Conservation (phyloP, 2,888 invertebrate genomes). For the Cryptocephalus primarius region DNA sequence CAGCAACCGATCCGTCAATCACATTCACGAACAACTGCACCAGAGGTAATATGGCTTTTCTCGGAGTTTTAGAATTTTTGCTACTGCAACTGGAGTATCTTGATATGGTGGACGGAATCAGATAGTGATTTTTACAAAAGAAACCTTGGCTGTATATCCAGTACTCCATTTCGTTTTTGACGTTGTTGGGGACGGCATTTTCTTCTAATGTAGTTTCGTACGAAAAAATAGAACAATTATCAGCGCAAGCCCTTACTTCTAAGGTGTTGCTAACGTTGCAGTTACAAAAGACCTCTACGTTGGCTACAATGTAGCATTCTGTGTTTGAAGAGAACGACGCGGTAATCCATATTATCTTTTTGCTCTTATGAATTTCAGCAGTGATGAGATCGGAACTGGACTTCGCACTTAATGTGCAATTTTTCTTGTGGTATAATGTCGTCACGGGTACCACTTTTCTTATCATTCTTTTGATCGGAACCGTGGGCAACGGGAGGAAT, state of each 20-base stretch:
- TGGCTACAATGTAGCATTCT: slow-evolving; percentile 11
- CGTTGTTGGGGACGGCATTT: no score
- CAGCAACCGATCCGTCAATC: slow-evolving; percentile 18
- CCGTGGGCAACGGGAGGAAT: slow-evolving; percentile 28
- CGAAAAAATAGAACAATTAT: slow-evolving; percentile 30
- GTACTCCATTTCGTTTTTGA: slow-evolving; percentile 25
- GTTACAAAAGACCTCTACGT: slow-evolving; percentile 18
- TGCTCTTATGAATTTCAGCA: no score
- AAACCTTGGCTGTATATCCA: slow-evolving; percentile 35
- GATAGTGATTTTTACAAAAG: slow-evolving; percentile 18
- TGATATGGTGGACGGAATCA: slow-evolving; percentile 25
- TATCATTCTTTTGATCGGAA: slow-evolving; percentile 14
- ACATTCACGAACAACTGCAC: slow-evolving; percentile 22
- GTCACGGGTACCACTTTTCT: slow-evolving; percentile 3
- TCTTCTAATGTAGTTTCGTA: slow-evolving; percentile 12
- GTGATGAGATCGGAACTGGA: neutral
- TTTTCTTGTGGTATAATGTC: slow-evolving; percentile 6
- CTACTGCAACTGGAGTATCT: slow-evolving; percentile 2
- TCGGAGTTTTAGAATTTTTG: no score
- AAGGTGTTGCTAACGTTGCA: slow-evolving; percentile 16
- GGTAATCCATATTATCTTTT: neutral
- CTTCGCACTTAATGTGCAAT: slow-evolving; percentile 12
- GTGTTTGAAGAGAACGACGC: slow-evolving; percentile 6
- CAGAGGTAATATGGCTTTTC: no score
- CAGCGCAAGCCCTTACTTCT: slow-evolving; percentile 21